These are phyloP conservation scores for Gracilinanus agilis DNA, from an alignment of 2,113 vertebrate species.

Conservation along the genomic window DNA sequence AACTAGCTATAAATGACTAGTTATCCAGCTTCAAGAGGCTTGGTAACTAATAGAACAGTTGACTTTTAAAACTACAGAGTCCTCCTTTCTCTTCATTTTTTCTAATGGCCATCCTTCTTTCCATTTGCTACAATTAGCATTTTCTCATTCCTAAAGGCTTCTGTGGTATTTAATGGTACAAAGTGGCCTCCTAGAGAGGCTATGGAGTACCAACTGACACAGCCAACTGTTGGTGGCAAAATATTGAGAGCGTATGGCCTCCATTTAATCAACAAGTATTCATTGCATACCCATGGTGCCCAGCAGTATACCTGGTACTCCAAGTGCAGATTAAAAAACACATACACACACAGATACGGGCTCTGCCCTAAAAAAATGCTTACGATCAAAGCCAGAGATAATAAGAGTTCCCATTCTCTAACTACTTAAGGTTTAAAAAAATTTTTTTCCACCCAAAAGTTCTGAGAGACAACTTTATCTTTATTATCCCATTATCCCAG, in stretches of 20 bases:
- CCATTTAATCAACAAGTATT: conserved; percentile 19
- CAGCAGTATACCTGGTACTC: background rate
- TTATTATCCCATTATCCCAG: background rate
- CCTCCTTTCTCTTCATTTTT: background rate
- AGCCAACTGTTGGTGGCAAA: conserved; percentile 24
- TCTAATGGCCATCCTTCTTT: background rate
- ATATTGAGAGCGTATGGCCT: background rate
- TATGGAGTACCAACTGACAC: background rate
- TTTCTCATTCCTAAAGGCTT: background rate
- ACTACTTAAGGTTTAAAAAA: background rate
- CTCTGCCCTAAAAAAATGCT: background rate
- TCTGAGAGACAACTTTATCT: background rate
- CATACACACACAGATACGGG: background rate
- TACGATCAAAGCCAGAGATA: background rate
- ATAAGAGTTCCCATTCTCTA: background rate
- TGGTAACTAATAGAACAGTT: background rate
- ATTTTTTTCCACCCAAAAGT: background rate
- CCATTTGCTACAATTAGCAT: background rate
- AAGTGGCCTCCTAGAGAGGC: background rate
- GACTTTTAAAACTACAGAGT: background rate
- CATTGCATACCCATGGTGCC: background rate
- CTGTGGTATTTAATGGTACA: background rate
- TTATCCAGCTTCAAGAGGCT: background rate
- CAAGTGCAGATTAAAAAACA: background rate
- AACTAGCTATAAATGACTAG: background rate